Evolutionary conservation across 2,888 invertebrate species (phyloP), one percentile per base, ranked within the genome.

Genomic region (Axea sp.): DNA sequence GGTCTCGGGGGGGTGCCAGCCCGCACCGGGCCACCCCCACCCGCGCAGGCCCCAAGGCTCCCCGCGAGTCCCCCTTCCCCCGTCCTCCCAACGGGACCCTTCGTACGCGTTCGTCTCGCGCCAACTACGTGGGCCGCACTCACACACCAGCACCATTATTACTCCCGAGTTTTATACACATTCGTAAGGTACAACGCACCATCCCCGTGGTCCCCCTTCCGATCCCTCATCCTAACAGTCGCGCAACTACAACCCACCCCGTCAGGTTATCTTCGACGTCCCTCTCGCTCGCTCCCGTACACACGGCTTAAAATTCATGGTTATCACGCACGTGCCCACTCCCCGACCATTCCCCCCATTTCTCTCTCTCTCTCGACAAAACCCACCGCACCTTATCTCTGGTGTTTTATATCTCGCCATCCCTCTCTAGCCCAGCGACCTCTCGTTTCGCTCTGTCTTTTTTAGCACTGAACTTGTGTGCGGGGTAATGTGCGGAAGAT

Each of bases 31-130:
- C 83, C 84, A 84, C 84, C 84, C 84, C 84, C 84, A 85, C 82
- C 78, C 79, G 85, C 86, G 86, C 86, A 86, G 85, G 86, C 86
- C 82, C 85, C 69, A 53, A 69, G 39, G 57, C 64, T 62, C 51
- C 59, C 57, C 26, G 30, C 59, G 47, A 14, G 15, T 31, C 22
- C 55, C 64, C 65, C 17, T 19, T 12, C 53, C 51, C 26, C 28
- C 57, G 19, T 45, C 41, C 65, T 57, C 64, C 62, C 67, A 60
- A 51, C 59, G 67, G 59, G 60, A 67, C 60, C 67, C 59, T 73
- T 45, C 60, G 57, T 55, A 67, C 55, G 39, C 55, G 37, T 31
- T 41, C 62, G 64, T 26, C 43, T 64, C 64, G 51, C 64, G 64
- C 65, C 45, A 49, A 47, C 67, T 45, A 60, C 60, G 69, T 55